These are phyloP conservation scores for Spatulosminthurus flaviceps DNA, from an alignment of 2,888 invertebrate species.

Conservation along the genomic window DNA sequence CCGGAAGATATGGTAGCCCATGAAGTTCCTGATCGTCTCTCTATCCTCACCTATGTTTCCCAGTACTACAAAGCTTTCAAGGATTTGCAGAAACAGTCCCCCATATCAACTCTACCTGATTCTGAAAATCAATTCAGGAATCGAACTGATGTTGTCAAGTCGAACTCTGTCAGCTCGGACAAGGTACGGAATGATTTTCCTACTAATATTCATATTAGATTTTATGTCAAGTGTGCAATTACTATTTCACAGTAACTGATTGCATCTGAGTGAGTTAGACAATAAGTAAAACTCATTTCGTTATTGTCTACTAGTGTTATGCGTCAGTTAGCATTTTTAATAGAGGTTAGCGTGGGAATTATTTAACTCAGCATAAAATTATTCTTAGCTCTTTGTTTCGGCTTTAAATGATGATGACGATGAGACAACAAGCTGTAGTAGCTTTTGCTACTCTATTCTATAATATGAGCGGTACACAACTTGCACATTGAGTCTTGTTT, in stretches of 20 bases:
- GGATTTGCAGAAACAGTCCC: constrained; percentile 37
- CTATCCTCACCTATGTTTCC: constrained; percentile 63
- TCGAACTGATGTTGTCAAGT: constrained; percentile 42
- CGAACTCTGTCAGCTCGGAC: constrained; percentile 34
- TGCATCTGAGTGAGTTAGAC: background rate
- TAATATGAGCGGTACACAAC: background rate
- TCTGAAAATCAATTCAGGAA: constrained; percentile 18
- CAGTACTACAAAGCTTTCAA: constrained; percentile 63
- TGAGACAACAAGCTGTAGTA: no score
- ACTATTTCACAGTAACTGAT: background rate
- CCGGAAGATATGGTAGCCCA: constrained; percentile 61
- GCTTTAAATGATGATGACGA: no score
- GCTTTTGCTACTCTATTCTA: background rate
- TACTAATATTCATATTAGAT: background rate
- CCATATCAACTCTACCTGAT: constrained; percentile 27
- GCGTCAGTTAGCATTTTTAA: constrained; percentile 18
- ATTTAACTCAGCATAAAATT: constrained; percentile 18
- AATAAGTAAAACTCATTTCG: background rate
- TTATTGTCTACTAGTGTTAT: background rate
- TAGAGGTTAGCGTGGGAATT: constrained; percentile 14
- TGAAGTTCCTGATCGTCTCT: constrained; percentile 63
- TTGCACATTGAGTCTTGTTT: background rate
- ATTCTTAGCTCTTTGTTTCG: background rate
- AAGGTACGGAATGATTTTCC: constrained; percentile 22
- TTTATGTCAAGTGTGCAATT: constrained; percentile 20